Base-by-base conservation (phyloP, 2,113 vertebrate species). In the Atractosteus spatula region DNA sequence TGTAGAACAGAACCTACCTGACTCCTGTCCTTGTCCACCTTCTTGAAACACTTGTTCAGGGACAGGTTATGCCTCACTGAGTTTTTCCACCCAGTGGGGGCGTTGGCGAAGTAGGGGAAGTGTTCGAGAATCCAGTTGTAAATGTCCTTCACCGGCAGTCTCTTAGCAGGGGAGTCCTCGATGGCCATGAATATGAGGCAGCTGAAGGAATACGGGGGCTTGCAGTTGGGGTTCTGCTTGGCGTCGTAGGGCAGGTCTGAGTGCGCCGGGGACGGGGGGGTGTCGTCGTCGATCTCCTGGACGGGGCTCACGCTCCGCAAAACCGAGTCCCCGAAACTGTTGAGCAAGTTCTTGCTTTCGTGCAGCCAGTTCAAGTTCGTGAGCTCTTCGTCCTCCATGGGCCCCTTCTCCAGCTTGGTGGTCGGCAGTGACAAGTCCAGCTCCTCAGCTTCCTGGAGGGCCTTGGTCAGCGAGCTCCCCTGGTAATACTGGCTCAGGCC, bases 121-220 rank as follows among this genome's bases (percentile, higher is more conserved):
- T 99, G 97, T 92, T 98, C 96, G 85, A 99, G 92, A 88, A 99
- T 99, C 97, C 97, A 99, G 85, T 96, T 96, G 85, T 99, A 99
- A 87, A 99, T 99, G 88, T 98, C 97, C 91, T 99, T 99, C 57
- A 99, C 97, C 0, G 97, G 97, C 83, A 99, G 94, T 81, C 95
- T 91, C 90, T 99, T 99, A 84, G 92, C 93, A 0, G 96, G 96
- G 4, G 97, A 97, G 68, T 98, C 96, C 90, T 99, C 97, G 1
- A 99, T 98, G 85, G 97, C 96, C 96, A 99, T 98, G 93, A 99
- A 99, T 89, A 99, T 99, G 92, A 99, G 94, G 88, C 97, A 99
- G 93, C 97, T 99, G 86, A 99, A 99, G 73, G 97, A 99, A 72
- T 99, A 99, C 11, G 97, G 97, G 54, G 97, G 97, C 88, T 99